These are phyloP conservation scores for Loris lydekkerianus DNA, from an alignment of 2,797 vertebrate species.

Conservation along the genomic window DNA sequence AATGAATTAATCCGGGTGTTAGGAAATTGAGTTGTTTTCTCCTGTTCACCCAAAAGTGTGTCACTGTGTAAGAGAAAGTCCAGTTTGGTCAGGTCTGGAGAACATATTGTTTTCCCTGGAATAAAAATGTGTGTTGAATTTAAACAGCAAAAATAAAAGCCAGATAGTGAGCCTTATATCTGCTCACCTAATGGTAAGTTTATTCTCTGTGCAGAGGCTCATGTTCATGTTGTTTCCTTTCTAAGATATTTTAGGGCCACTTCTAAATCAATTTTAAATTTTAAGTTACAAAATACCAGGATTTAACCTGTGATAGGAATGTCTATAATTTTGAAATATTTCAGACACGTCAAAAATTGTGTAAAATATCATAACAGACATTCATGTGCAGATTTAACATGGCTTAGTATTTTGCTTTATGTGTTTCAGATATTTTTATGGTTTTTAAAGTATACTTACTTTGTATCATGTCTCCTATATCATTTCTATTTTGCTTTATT, in stretches of 20 bases:
- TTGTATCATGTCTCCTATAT: neutral
- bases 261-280: slow-evolving; percentile 51
- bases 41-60: neutral
- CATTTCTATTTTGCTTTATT: neutral
- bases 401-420: neutral
- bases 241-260: slow-evolving; percentile 14
- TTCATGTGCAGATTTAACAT: neutral
- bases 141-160: slow-evolving; percentile 3
- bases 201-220: neutral
- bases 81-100: neutral
- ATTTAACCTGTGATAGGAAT: neutral
- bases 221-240: neutral
- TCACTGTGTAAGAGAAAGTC: neutral
- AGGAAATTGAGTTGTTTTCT: neutral
- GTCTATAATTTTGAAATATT: slow-evolving; percentile 8
- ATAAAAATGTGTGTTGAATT: neutral
- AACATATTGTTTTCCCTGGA: neutral
- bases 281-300: slow-evolving; percentile 3
- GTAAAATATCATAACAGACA: slow-evolving; percentile 5
- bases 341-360: neutral
- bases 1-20: neutral
- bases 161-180: neutral
- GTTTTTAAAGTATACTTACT: neutral
- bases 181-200: neutral
- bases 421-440: neutral